Base-by-base conservation (phyloP, 1,140 invertebrate genomes). In the Limonius californicus region DNA sequence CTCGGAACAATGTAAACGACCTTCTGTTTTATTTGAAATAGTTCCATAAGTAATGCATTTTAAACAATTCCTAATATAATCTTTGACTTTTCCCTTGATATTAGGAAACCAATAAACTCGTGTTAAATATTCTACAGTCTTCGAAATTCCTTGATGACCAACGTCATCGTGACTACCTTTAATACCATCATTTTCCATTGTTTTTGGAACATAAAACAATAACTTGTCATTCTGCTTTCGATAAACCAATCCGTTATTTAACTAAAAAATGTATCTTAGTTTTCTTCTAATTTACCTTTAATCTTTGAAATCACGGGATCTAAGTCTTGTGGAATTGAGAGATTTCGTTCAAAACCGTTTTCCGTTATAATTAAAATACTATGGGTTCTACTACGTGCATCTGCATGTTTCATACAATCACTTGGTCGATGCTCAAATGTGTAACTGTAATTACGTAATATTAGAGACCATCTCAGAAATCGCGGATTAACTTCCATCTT, bases 51-150 rank as follows among this genome's bases (percentile, higher is more conserved):
- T 20, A 39, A 65, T 55, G 16, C 62, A 64, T 20, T 60, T 60
- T 15, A 60, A 39, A 55, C 62, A 61, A 61, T 67, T 67, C 11
- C 1, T n/a, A 54, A 63, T 67, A 55, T 61, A 59, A 43, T 18
- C 20, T 61, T 64, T 64, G 14, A 63, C 21, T 35, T 58, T 57
- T 18, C 53, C 23, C 23, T 27, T 27, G 3, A 4, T 27, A 9
- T 27, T 9, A 4, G 23, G 23, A 27, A 27, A 27, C 23, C 23
- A n/a, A n/a, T n/a, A 27, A 4, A 27, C 23, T 27, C n/a, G 23
- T 27, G 3, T 27, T 3, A 27, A 4, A 27, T 27, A 27, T 27
- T 27, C 23, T 9, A 27, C 9, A 9, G 23, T 27, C 9, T 27
- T 27, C 3, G 3, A 4, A 27, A 27, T 27, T 27, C 9, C 23